Conservation (phyloP, 2,113 vertebrate genomes). For the Anthoscopus minutus region DNA sequence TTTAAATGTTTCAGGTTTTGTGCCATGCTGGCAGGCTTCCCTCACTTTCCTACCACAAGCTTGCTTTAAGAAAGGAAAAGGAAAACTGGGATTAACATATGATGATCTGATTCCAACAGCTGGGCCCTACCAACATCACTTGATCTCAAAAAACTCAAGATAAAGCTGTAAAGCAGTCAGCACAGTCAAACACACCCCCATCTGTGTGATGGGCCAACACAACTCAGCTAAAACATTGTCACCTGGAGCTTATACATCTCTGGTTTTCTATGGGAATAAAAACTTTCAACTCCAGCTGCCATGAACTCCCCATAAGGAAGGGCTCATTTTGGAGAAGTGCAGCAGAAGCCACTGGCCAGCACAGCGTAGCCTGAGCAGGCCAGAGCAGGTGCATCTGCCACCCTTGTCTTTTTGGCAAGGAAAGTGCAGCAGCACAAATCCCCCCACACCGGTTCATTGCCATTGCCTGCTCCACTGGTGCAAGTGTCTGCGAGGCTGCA, state of each 20-base stretch:
- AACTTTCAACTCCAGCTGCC: neutral
- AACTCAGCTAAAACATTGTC: neutral
- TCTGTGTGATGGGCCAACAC: neutral
- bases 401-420: neutral
- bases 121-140: neutral
- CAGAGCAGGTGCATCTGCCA: neutral
- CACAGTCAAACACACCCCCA: neutral
- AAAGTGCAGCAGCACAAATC: neutral
- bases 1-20: neutral
- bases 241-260: neutral
- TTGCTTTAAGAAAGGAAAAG: neutral
- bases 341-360: neutral
- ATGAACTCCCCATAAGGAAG: neutral
- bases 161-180: neutral
- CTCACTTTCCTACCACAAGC: neutral
- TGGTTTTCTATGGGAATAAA: neutral
- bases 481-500: neutral
- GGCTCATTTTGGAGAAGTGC: neutral
- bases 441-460: neutral
- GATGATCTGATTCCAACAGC: neutral
- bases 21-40: neutral
- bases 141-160: neutral
- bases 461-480: neutral
- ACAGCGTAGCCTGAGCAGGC: accelerated
- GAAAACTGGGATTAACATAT: neutral